These are phyloP conservation scores for Drosophila nigricruria DNA, from an alignment of 2,888 invertebrate species.

Conservation along the genomic window DNA sequence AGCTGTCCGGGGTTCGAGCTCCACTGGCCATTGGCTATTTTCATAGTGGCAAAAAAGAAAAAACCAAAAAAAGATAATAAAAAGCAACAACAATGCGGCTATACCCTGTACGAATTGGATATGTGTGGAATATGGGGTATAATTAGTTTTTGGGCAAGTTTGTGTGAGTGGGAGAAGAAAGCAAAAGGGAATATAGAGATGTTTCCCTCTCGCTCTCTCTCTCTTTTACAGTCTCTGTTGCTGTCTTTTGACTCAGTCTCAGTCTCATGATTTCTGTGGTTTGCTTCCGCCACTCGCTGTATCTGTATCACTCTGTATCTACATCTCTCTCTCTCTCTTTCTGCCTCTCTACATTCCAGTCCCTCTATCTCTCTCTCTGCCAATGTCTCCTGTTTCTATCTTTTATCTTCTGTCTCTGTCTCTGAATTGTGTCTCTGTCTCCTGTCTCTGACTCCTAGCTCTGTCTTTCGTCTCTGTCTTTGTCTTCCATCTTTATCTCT, in stretches of 20 bases:
- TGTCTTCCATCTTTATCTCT: background rate
- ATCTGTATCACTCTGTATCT: too few species aligned
- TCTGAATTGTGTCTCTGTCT: background rate
- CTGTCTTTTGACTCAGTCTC: background rate
- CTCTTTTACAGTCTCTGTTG: background rate
- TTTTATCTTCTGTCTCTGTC: background rate
- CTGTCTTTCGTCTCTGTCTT: too few species aligned
- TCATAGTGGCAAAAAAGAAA: constrained; percentile 19
- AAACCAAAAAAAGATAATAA: background rate
- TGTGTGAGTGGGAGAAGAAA: background rate
- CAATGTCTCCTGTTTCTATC: background rate
- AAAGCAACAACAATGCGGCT: constrained; percentile 31
- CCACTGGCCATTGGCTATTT: constrained; percentile 43
- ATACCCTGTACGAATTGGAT: background rate
- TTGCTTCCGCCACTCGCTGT: background rate
- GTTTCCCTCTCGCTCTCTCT: background rate
- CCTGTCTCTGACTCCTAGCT: too few species aligned
- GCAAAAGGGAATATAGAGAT: background rate
- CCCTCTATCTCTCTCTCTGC: background rate
- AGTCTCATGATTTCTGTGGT: background rate
- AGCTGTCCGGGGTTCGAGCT: constrained; percentile 30
- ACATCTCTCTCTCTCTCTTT: background rate
- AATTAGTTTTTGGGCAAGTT: background rate
- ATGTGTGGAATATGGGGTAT: background rate
- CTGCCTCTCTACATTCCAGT: background rate